Evolutionary conservation across 2,888 invertebrate genomes (phyloP), one percentile per base, ranked within the genome.

Genomic region (Leptura quadrifasciata): DNA sequence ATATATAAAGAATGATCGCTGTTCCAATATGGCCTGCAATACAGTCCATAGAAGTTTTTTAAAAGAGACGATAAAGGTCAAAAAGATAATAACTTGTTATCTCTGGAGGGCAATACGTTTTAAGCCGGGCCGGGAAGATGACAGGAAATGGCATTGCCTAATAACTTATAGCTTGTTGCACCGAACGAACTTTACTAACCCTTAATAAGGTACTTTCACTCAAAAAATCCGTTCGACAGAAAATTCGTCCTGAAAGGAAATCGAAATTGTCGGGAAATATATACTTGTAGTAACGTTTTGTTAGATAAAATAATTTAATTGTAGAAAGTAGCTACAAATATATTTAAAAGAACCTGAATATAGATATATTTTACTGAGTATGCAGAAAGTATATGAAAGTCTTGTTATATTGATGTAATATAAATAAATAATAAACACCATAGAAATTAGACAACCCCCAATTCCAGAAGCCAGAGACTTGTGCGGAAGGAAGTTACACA

Each of bases 71-170:
- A 75, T 79, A 63, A 72, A 75, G 79, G 79, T 77, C 79, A 72
- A 72, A 77, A 76, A 72, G 76, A 75, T 79, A 79, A 79, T 77
- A 79, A 79, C 79, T 76, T 60, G 79, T 72, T 74, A 73, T 75
- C 79, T 77, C 79, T 20, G 57, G 79, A 75, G 79, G 72, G 76
- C 75, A 20, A 76, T 79, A 54, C 76, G 73, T 79, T 79, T 75
- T 47, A 55, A 72, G 76, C 35, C 71, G 52, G 55, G 61, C 72
- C 18, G 69, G 70, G 65, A 72, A 72, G 71, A 75, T 76, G 74
- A 77, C 77, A 77, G 77, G 54, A 57, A 71, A 69, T 65, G 57
- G 73, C 73, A 75, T 70, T 63, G 70, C 71, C 71, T 75, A 75
- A 75, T 75, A 75, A 77, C 65, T 73, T 77, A 77, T 72, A 76